These are phyloP conservation scores for Brachymystax lenok DNA, from an alignment of 2,797 vertebrate genomes.

Conservation along the genomic window DNA sequence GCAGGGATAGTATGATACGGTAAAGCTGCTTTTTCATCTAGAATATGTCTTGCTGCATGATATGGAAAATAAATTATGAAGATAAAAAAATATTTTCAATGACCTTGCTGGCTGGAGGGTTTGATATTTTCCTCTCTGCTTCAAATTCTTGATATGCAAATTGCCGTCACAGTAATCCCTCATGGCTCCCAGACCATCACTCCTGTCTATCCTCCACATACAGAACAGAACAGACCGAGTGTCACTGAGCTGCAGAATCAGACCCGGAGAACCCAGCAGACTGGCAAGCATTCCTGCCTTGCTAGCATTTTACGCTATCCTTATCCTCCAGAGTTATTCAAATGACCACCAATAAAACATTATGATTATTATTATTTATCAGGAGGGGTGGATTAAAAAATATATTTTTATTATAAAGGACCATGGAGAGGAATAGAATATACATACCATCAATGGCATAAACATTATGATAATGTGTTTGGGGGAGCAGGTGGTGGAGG, in stretches of 20 bases:
- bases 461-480: conserved; percentile 69
- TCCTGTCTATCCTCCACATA: not conserved
- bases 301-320: conserved; percentile 46
- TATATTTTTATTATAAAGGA: conserved; percentile 71
- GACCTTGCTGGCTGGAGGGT: conserved; percentile 84
- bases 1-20: conserved; percentile 74
- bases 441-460: conserved; percentile 65
- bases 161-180: conserved; percentile 77
- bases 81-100: conserved; percentile 74
- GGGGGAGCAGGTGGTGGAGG: conserved; percentile 37
- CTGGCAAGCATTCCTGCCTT: conserved; percentile 54
- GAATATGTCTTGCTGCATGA: conserved; percentile 73
- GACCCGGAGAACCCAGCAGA: conserved; percentile 26
- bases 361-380: conserved; percentile 75
- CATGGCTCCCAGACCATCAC: conserved; percentile 33
- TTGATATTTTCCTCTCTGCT: conserved; percentile 78
- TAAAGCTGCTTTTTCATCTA: conserved; percentile 76
- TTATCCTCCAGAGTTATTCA: conserved; percentile 68
- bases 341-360: conserved; percentile 68
- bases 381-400: conserved; percentile 29
- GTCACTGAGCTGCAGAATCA: not conserved
- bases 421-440: conserved; percentile 52
- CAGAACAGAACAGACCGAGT: not conserved
- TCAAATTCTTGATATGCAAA: conserved; percentile 81
- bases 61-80: conserved; percentile 81